phyloP scores from a whole-genome alignment of 2,888 invertebrate species.

The Pimpla rufipes region DNA sequence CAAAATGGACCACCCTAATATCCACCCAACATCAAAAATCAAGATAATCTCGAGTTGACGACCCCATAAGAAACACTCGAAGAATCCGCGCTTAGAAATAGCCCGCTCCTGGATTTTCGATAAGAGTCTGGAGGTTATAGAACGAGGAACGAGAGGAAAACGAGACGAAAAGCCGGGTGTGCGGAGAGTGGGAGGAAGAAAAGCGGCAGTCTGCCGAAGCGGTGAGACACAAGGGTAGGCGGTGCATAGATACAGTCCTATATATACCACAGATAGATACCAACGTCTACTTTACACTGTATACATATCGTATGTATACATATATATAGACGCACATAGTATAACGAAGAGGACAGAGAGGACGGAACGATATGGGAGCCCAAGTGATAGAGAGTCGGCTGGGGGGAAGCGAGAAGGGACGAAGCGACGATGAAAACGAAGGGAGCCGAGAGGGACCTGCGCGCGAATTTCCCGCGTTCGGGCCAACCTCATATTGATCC shows the following conservation, averaged over 20 bases:
- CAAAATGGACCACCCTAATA: no score
- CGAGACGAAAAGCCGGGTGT: slow-evolving; percentile 36
- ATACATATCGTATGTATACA: neutral
- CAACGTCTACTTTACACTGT: neutral
- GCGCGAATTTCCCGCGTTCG: slow-evolving; percentile 85
- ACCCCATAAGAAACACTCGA: no score
- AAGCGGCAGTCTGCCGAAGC: slow-evolving; percentile 49
- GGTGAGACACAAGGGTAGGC: slow-evolving; percentile 45
- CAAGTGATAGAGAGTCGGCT: slow-evolving; percentile 21
- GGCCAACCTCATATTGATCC: slow-evolving; percentile 85
- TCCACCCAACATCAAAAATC: no score
- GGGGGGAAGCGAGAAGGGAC: slow-evolving; percentile 55
- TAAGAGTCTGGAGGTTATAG: slow-evolving; percentile 47
- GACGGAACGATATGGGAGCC: slow-evolving; percentile 39
- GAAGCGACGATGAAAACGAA: slow-evolving; percentile 51
- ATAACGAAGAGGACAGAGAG: slow-evolving; percentile 33
- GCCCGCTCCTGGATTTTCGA: slow-evolving; percentile 31
- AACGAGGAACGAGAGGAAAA: slow-evolving; percentile 60
- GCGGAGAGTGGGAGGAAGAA: slow-evolving; percentile 48
- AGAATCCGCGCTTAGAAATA: slow-evolving; percentile 57
- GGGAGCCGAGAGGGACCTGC: slow-evolving; percentile 82
- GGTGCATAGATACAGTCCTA: slow-evolving; percentile 38
- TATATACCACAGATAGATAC: slow-evolving; percentile 20
- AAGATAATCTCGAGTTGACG: no score
- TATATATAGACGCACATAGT: slow-evolving; percentile 9